Evolutionary conservation across 2,888 invertebrate species (phyloP).

Genomic region (Chrysolina haemoptera): DNA sequence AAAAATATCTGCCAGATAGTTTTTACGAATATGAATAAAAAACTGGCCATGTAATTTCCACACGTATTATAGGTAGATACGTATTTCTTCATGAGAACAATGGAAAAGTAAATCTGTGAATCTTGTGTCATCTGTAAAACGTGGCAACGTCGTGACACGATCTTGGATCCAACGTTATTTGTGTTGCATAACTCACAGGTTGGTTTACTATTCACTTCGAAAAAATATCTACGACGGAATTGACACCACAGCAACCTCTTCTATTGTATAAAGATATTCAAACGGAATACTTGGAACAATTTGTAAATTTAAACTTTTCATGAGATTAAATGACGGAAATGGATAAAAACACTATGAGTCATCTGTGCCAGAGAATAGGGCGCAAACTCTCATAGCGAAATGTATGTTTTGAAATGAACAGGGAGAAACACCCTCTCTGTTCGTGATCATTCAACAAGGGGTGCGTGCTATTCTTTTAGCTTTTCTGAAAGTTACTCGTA

Average conservation of each 20-base stretch:
- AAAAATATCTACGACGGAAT: neutral
- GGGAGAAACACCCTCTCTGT: slow-evolving; percentile 64
- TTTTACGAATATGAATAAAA: too few relatives aligned
- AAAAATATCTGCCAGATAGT: too few relatives aligned
- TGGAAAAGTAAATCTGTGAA: neutral
- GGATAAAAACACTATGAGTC: slow-evolving; percentile 12
- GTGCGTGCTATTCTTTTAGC: slow-evolving; percentile 51
- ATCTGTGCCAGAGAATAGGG: slow-evolving; percentile 44
- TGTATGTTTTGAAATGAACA: slow-evolving; percentile 64
- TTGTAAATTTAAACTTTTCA: too few relatives aligned
- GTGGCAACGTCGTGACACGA: neutral
- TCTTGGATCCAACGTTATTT: neutral
- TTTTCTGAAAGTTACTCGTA: slow-evolving; percentile 38
- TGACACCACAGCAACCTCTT: neutral
- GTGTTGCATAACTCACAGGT: slow-evolving; percentile 36
- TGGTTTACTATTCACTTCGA: neutral
- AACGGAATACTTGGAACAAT: neutral
- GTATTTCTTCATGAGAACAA: too few relatives aligned
- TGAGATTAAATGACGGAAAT: too few relatives aligned
- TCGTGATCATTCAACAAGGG: slow-evolving; percentile 58
- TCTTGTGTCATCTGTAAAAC: neutral
- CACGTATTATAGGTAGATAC: too few relatives aligned
- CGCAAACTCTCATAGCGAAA: slow-evolving; percentile 58
- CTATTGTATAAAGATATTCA: neutral
- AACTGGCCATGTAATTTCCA: too few relatives aligned